phyloP scores from a whole-genome alignment of 2,888 invertebrate genomes.

The Aphidius colemani region DNA sequence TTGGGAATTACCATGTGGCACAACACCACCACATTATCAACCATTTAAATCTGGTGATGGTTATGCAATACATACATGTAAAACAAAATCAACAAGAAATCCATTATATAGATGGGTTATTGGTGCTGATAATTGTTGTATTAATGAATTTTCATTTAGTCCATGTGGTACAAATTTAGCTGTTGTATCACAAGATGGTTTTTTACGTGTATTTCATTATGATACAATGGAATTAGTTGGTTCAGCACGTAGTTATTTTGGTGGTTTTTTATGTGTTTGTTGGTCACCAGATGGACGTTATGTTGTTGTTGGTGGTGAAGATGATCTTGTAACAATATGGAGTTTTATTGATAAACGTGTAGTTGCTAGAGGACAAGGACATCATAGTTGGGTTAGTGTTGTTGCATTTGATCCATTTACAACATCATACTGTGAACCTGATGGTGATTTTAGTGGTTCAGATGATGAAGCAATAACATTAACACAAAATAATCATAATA shows the following conservation, averaged over 20 bases:
- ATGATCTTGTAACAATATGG: constrained; percentile 98
- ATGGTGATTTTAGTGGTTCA: constrained; percentile 63
- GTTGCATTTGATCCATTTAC: constrained; percentile 93
- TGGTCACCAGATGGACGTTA: constrained; percentile 98
- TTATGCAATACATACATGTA: constrained; percentile 92
- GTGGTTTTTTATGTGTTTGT: constrained; percentile 94
- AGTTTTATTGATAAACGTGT: constrained; percentile 90
- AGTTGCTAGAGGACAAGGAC: constrained; percentile 97
- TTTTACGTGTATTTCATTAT: constrained; percentile 94
- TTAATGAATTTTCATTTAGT: constrained; percentile 97
- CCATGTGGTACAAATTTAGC: constrained; percentile 93
- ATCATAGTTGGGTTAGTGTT: constrained; percentile 96
- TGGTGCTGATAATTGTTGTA: constrained; percentile 78
- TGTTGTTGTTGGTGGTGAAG: constrained; percentile 97
- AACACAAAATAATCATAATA: constrained; percentile 48
- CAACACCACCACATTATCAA: constrained; percentile 91
- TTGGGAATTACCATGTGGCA: constrained; percentile 90
- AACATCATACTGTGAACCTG: constrained; percentile 69
- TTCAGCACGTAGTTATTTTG: constrained; percentile 94
- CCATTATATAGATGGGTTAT: constrained; percentile 92
- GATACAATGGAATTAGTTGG: constrained; percentile 96
- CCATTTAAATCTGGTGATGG: constrained; percentile 94
- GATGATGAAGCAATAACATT: constrained; percentile 63
- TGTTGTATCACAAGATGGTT: constrained; percentile 93
- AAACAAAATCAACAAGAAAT: constrained; percentile 94